Conservation (phyloP, 2,797 vertebrate genomes). For the Hypotaenidia philippensis region DNA sequence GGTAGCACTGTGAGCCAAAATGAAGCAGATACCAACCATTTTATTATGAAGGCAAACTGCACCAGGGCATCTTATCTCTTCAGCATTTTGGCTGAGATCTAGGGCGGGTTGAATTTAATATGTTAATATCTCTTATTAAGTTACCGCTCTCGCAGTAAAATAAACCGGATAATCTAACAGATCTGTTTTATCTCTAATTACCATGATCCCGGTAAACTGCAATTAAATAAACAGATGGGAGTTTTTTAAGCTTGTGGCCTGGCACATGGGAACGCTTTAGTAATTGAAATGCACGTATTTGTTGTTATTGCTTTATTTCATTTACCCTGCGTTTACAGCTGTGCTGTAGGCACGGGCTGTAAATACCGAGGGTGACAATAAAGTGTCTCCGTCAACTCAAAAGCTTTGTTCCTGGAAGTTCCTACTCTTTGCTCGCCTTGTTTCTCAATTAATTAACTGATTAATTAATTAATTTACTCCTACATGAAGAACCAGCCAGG, state of each 20-base stretch:
- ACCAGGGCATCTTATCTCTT: constrained; percentile 31
- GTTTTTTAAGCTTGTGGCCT: constrained; percentile 41
- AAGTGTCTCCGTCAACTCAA: not conserved
- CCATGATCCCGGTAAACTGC: constrained; percentile 64
- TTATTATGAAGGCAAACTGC: constrained; percentile 50
- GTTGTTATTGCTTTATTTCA: not conserved
- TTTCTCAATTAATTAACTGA: not conserved
- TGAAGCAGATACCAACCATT: constrained; percentile 54
- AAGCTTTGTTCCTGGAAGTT: not conserved
- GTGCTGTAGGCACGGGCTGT: not conserved
- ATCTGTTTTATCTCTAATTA: constrained; percentile 76
- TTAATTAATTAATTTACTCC: not conserved
- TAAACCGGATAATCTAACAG: constrained; percentile 68
- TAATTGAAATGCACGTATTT: constrained; percentile 28
- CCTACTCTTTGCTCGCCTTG: not conserved
- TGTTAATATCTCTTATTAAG: constrained; percentile 67
- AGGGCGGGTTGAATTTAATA: constrained; percentile 67
- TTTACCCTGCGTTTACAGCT: not conserved
- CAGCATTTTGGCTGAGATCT: constrained; percentile 62
- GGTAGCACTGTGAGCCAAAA: constrained; percentile 54
- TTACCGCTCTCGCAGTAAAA: constrained; percentile 60
- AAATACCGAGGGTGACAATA: not conserved
- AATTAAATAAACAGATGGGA: constrained; percentile 68
- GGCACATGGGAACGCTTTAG: constrained; percentile 13
- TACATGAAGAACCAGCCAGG: not conserved